Base-by-base conservation (phyloP, 2,888 invertebrate species). In the Pristionchus maxplancki region DNA sequence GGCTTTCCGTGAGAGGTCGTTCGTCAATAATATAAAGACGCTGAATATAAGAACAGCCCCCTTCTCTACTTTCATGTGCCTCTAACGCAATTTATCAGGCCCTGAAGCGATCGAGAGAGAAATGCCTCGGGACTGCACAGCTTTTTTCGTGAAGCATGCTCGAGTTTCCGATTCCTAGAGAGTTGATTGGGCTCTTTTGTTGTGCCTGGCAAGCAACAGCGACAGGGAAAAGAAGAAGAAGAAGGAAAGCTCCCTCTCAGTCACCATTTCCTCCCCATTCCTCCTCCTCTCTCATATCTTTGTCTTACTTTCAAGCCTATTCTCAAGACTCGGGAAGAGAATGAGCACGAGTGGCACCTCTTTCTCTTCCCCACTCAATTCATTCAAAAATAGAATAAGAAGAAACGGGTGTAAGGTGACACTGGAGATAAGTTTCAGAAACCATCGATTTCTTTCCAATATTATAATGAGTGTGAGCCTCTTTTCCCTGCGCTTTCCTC, bases 161-260 rank as follows among this genome's bases (percentile, higher is more conserved):
- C 44, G 78, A 40, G 44, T 78, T 78, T 78, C 78, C 78, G 71
- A 71, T 37, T 71, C 44, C 44, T 17, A 48, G 78, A 48, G 78
- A 44, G 71, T 48, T 78, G 78, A 78, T 78, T 78, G 78, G 78
- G 44, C 28, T 44, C 78, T 78, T 74, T 81, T 88, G 71, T 88
- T 88, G 78, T 74, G 50, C 31, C 62, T 88, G 71, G 44, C 50
- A 87, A 58, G 34, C 58, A 50, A 82, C 82, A 82, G 50, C 50
- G 17, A 82, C 50, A 48, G n/a, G 58, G 11, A 62, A 37, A 37
- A 40, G 40, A 48, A 48, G 37, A 4, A 62, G 58, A 24, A 40
- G 37, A 40, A 48, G 17, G 64, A 81, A 64, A n/a, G 37, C 78
- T 40, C 78, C 78, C 48, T 48, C 44, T 28, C 78, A 44, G 44